Evolutionary conservation across 2,888 invertebrate species (phyloP).

Genomic region (Thereva nobilitata): DNA sequence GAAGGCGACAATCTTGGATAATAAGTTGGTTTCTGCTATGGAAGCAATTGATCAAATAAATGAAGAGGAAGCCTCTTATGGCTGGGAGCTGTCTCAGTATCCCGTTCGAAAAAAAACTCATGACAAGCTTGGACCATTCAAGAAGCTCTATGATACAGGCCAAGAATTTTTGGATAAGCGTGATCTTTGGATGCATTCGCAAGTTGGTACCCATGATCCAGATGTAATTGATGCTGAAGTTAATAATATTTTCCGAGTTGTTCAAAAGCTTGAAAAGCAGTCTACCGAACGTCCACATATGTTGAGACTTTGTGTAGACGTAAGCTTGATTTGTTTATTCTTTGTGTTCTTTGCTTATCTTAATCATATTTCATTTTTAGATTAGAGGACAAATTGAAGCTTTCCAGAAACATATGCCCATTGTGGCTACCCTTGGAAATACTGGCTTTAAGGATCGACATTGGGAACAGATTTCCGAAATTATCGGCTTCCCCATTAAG

Average conservation of each 20-base stretch:
- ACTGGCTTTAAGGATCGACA: constrained; percentile 90
- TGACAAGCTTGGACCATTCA: constrained; percentile 82
- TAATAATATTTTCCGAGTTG: constrained; percentile 62
- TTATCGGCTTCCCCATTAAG: constrained; percentile 89
- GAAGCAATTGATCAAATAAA: constrained; percentile 85
- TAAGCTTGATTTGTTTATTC: constrained; percentile 46
- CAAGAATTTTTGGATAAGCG: constrained; percentile 83
- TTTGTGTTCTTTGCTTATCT: neutral
- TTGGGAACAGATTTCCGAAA: constrained; percentile 94
- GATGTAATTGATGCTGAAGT: constrained; percentile 75
- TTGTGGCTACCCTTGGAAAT: constrained; percentile 92
- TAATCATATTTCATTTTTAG: constrained; percentile 39
- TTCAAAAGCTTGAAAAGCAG: constrained; percentile 86
- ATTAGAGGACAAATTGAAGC: constrained; percentile 72
- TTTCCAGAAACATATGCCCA: constrained; percentile 85
- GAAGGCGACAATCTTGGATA: constrained; percentile 78
- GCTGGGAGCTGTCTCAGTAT: constrained; percentile 87
- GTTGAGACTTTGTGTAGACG: constrained; percentile 68
- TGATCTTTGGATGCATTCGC: constrained; percentile 81
- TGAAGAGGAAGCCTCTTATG: constrained; percentile 86
- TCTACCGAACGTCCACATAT: constrained; percentile 79
- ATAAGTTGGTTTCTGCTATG: constrained; percentile 68
- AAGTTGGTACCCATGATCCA: constrained; percentile 84
- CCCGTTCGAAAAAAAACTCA: constrained; percentile 78
- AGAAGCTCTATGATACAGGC: constrained; percentile 86